A percentile compares a stretch with the other conserved stretches of the same genome.
These are phyloP conservation scores for Lasioglossum marginatum DNA, from an alignment of 2,888 invertebrate species.

Conservation along the genomic window DNA sequence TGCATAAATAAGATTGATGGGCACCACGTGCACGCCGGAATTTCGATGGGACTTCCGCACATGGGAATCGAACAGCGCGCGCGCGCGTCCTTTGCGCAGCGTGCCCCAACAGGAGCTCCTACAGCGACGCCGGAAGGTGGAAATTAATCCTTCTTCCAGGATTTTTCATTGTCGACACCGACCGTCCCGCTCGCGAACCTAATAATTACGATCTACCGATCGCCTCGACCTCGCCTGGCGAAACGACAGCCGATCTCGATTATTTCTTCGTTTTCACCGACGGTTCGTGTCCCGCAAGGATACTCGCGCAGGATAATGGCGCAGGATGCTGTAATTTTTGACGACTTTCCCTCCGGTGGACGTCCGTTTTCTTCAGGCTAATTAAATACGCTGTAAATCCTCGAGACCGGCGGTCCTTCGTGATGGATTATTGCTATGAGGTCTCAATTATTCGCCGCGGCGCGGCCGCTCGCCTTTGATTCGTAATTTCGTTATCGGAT, in stretches of 20 bases:
- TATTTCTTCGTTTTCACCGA: constrained; percentile 29
- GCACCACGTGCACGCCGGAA: constrained; percentile 64
- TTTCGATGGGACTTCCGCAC: constrained; percentile 64
- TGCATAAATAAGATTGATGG: constrained; percentile 73
- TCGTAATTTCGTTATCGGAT: neutral
- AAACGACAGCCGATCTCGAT: constrained; percentile 56
- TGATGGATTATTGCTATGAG: neutral
- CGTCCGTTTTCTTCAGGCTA: neutral
- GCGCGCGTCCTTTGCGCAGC: constrained; percentile 22
- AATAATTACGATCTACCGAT: constrained; percentile 74
- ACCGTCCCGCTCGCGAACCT: constrained; percentile 58
- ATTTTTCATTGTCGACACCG: constrained; percentile 75
- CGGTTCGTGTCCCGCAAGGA: constrained; percentile 43
- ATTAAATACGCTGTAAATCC: neutral
- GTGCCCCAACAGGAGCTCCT: constrained; percentile 5
- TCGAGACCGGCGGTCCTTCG: neutral
- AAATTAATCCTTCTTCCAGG: constrained; percentile 72
- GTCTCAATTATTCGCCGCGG: neutral
- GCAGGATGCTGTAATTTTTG: neutral
- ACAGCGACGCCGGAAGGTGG: constrained; percentile 50
- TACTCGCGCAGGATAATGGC: constrained; percentile 3
- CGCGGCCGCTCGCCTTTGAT: neutral
- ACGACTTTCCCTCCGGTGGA: neutral
- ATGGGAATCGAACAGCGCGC: neutral
- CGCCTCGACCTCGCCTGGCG: constrained; percentile 63